These are phyloP conservation scores for Oryzias melastigma DNA, from an alignment of 2,113 vertebrate genomes.

Conservation along the genomic window DNA sequence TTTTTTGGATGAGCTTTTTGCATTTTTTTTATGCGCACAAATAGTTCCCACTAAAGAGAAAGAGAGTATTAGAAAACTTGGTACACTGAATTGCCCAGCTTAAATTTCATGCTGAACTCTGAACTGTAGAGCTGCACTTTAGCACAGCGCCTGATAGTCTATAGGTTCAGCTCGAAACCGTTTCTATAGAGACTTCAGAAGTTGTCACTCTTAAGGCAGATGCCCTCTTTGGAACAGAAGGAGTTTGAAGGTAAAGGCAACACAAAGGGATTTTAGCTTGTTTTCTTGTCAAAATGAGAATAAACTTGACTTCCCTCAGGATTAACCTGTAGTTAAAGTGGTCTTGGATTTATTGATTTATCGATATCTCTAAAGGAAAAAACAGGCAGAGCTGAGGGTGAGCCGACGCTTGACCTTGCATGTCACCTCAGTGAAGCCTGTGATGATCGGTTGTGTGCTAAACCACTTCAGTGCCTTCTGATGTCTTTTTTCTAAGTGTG, in stretches of 20 bases:
- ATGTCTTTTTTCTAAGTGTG: constrained; percentile 72
- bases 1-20: constrained; percentile 6
- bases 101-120: constrained; percentile 44
- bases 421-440: constrained; percentile 49
- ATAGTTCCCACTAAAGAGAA: constrained; percentile 23
- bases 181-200: constrained; percentile 34
- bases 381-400: constrained; percentile 24
- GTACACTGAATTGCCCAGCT: constrained; percentile 23
- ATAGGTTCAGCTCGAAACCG: constrained; percentile 24
- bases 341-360: constrained; percentile 20
- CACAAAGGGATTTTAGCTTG: constrained; percentile 7
- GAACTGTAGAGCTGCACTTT: constrained; percentile 65
- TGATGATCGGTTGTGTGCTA: constrained; percentile 58
- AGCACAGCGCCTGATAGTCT: constrained; percentile 45
- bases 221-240: constrained; percentile 22
- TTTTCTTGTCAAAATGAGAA: constrained; percentile 13
- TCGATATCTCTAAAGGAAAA: not conserved
- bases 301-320: constrained; percentile 14
- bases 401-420: constrained; percentile 48
- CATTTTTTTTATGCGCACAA: constrained; percentile 10
- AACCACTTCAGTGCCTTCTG: constrained; percentile 75
- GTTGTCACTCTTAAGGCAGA: constrained; percentile 23
- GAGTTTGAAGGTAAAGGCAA: constrained; percentile 20
- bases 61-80: constrained; percentile 18
- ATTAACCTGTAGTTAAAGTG: not conserved